phyloP scores from a whole-genome alignment of 2,113 vertebrate genomes.

The Atrichornis clamosus region DNA sequence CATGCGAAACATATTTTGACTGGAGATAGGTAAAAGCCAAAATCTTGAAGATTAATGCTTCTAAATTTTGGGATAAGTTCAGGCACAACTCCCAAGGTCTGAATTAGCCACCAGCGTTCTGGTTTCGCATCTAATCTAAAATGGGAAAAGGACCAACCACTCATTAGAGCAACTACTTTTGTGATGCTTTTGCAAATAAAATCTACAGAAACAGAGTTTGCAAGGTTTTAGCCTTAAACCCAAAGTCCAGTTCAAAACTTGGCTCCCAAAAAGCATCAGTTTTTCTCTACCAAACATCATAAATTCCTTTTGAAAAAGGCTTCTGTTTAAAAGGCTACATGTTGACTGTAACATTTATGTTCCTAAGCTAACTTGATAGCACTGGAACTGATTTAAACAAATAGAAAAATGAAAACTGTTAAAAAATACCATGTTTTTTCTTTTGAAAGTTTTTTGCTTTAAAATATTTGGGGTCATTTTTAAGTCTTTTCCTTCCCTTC shows the following conservation, averaged over 20 bases:
- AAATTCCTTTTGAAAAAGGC: background rate
- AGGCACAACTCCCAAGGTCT: background rate
- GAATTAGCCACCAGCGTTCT: background rate
- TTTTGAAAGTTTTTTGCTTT: background rate
- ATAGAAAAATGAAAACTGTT: background rate
- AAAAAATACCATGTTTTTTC: background rate
- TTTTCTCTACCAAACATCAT: background rate
- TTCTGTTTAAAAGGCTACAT: background rate
- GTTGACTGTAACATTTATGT: background rate
- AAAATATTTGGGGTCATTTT: background rate
- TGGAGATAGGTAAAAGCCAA: constrained; percentile 20
- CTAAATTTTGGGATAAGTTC: background rate
- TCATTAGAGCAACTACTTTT: background rate
- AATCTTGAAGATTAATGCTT: background rate
- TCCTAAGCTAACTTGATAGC: background rate
- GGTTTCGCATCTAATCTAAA: constrained; percentile 7
- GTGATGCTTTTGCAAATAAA: background rate
- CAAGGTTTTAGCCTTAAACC: background rate
- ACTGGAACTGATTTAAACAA: background rate
- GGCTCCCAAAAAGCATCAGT: background rate
- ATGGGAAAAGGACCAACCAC: background rate
- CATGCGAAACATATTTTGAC: background rate
- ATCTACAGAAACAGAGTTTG: background rate
- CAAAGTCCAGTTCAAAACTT: background rate
- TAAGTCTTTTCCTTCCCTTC: background rate